A percentile compares a stretch with the other conserved stretches of the same genome.
phyloP scores from a whole-genome alignment of 2,888 invertebrate species.

The Tachystola acroxantha region DNA sequence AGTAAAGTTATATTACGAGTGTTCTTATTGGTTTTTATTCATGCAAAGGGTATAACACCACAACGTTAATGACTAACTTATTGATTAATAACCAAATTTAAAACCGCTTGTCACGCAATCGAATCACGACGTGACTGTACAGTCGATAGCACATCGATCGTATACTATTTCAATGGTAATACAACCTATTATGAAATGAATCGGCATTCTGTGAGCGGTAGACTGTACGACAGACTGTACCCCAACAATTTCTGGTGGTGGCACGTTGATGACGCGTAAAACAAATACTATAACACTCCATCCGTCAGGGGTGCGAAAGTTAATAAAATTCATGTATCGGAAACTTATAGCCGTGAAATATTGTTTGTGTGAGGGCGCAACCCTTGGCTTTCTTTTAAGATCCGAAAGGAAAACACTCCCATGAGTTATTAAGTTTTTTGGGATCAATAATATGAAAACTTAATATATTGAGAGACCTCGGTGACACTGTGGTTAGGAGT shows the following conservation, averaged over 20 bases:
- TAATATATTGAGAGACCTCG: no score
- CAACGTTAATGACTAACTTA: conserved; percentile 5
- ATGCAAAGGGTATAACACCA: not conserved
- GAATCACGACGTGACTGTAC: conserved; percentile 25
- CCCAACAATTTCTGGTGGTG: conserved; percentile 38
- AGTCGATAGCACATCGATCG: no score
- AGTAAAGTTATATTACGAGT: no score
- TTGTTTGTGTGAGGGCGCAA: conserved; percentile 60
- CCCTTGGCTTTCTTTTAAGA: conserved; percentile 48
- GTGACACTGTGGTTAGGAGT: no score
- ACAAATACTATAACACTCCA: conserved; percentile 68
- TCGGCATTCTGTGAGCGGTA: not conserved
- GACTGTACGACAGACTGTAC: conserved; percentile 11
- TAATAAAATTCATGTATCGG: conserved; percentile 79
- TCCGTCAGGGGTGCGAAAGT: conserved; percentile 64
- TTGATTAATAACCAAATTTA: conserved; percentile 2
- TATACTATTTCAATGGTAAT: no score
- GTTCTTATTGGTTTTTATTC: no score
- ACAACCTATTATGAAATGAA: not conserved
- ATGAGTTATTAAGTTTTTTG: conserved; percentile 32
- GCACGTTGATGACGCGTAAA: conserved; percentile 57
- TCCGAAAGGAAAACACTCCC: no score
- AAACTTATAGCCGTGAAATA: conserved; percentile 74
- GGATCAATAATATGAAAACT: no score
- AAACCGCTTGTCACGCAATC: conserved; percentile 35